Evolutionary conservation across 2,888 invertebrate species (phyloP), one percentile per base, ranked within the genome.

Genomic region (Teleogryllus oceanicus): DNA sequence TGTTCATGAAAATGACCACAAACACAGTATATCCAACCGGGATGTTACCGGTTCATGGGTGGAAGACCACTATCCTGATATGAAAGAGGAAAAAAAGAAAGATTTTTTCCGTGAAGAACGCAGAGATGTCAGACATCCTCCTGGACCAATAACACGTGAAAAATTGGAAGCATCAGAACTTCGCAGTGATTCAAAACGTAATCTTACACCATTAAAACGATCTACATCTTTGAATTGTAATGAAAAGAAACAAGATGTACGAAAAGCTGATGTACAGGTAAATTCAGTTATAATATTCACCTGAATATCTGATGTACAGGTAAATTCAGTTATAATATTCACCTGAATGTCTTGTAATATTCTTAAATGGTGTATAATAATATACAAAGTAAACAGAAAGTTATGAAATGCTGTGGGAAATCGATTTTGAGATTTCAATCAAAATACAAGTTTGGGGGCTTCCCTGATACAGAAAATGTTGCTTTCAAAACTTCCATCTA

Each of bases 101-200:
- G 82, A 82, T 10, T 80, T 80, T 75, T 80, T 79, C 49, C 80
- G 81, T 49, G 79, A 78, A 37, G 80, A 78, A 11, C 76, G 79
- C 50, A 81, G 80, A 12, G 76, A 78, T 12, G 76, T 62, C 20
- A 84, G 85, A 49, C 86, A 89, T 79, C 87, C 90, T n/a, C 90
- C 90, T 0, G 90, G 90, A 21, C 90, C 91, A 2, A 90, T 91
- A 13, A 91, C 90, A 0, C 88, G 90, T 81, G 91, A 91, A 80
- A 89, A 90, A 83, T 87, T 91, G 21, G 91, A 90, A 84, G 90
- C 90, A 1, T 90, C 90, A 75, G 90, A 91, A 80, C 82, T 79
- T 4, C 78, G 81, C 13, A 80, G 84, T 83, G 88, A 82, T 86
- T 85, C 50, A 89, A 89, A 89, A 81, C 86, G 89, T 24, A 88